Conservation (phyloP, 1,140 invertebrate species). For the Neelides sp. region DNA sequence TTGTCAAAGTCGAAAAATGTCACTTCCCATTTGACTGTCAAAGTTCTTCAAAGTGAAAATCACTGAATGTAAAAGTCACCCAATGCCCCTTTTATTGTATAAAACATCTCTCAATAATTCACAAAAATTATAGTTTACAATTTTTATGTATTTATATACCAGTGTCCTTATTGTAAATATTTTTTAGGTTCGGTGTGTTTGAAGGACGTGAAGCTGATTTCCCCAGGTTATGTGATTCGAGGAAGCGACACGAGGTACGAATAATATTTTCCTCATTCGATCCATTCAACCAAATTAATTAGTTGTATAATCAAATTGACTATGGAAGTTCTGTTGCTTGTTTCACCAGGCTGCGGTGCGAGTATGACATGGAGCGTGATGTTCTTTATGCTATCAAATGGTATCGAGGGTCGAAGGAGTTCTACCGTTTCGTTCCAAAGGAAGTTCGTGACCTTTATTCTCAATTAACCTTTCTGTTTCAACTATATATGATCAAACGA, state of each 20-base stretch:
- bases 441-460: too few species aligned
- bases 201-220: conserved; percentile 16
- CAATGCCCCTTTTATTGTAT: too few species aligned
- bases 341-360: conserved; percentile 35
- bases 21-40: conserved; percentile 1
- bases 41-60: not conserved
- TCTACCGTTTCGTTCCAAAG: conserved; percentile 47
- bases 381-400: conserved; percentile 38
- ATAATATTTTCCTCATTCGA: too few species aligned
- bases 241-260: too few species aligned
- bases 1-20: conserved; percentile 13
- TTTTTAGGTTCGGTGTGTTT: conserved; percentile 12
- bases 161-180: not conserved
- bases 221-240: conserved; percentile 14
- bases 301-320: too few species aligned
- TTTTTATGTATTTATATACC: not conserved
- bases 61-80: too few species aligned
- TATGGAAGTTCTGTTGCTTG: conserved; percentile 31
- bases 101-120: too few species aligned
- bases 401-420: conserved; percentile 41
- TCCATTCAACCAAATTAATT: too few species aligned
- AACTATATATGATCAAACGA: too few species aligned
- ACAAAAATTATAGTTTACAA: too few species aligned
- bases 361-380: conserved; percentile 37
- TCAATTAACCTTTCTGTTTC: too few species aligned